Percentiles rank a stretch among this genome's conserved stretches.
phyloP scores from a whole-genome alignment of 2,113 vertebrate genomes.

The Centrocercus urophasianus region DNA sequence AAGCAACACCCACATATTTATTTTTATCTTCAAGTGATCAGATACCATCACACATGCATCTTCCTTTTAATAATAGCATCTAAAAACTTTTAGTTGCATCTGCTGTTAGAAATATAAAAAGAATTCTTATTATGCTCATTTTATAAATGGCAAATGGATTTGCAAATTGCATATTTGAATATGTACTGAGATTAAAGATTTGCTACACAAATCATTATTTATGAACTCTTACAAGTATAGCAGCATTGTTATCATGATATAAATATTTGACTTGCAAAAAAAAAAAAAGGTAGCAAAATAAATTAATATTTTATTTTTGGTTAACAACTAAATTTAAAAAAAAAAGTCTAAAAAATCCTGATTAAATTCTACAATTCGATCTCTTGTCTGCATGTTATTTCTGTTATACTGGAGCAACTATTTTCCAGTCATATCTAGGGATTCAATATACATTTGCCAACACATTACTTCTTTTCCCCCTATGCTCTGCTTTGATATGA shows the following conservation, averaged over 20 bases:
- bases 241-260: neutral
- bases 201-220: neutral
- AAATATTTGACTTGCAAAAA: neutral
- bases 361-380: neutral
- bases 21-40: neutral
- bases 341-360: neutral
- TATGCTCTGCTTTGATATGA: neutral
- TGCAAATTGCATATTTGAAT: neutral
- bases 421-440: neutral
- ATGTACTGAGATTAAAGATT: neutral
- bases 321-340: neutral
- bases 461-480: fast-evolving
- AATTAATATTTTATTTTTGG: neutral
- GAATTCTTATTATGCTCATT: neutral
- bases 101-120: too few relatives aligned
- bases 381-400: neutral
- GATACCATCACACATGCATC: neutral
- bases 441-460: neutral
- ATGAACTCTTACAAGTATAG: neutral
- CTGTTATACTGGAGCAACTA: neutral
- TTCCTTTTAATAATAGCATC: neutral
- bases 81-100: neutral
- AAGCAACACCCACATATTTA: neutral
- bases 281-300: neutral
- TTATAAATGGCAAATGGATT: neutral